A percentile compares a stretch with the other conserved stretches of the same genome.
phyloP scores from a whole-genome alignment of 1,140 invertebrate genomes.

The Apis laboriosa region DNA sequence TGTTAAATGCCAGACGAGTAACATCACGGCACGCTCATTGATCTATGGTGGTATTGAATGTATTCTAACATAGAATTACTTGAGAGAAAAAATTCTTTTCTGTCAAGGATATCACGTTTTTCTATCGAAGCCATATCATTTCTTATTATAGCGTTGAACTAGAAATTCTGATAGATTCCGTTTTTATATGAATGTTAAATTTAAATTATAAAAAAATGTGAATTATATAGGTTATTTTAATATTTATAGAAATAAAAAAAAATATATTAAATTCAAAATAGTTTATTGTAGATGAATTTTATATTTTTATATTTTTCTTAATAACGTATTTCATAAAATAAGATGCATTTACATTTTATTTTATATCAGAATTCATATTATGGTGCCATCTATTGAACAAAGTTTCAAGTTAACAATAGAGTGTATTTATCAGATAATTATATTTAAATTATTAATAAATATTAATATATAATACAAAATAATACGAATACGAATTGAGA shows the following conservation, averaged over 20 bases:
- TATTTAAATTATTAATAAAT: neutral
- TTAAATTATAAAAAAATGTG: neutral
- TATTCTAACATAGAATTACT: neutral
- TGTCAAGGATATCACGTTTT: conserved; percentile 28
- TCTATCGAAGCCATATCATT: neutral
- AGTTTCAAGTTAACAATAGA: neutral
- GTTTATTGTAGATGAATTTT: neutral
- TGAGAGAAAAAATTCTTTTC: conserved; percentile 1
- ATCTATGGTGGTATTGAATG: conserved; percentile 22
- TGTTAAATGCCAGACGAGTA: conserved; percentile 62
- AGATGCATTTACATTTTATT: neutral
- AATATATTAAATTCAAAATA: neutral
- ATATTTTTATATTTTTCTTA: neutral
- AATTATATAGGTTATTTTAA: neutral
- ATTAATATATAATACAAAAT: neutral
- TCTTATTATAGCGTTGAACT: neutral
- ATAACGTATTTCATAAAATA: neutral
- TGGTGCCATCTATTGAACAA: neutral
- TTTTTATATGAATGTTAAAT: neutral
- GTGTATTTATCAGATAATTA: no score
- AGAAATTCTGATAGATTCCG: neutral
- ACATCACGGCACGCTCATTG: conserved; percentile 56
- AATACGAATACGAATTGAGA: neutral
- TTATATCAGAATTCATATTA: neutral
- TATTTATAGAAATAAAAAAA: neutral